Conservation (phyloP, 2,888 invertebrate genomes). For the Ormyrus labotus region DNA sequence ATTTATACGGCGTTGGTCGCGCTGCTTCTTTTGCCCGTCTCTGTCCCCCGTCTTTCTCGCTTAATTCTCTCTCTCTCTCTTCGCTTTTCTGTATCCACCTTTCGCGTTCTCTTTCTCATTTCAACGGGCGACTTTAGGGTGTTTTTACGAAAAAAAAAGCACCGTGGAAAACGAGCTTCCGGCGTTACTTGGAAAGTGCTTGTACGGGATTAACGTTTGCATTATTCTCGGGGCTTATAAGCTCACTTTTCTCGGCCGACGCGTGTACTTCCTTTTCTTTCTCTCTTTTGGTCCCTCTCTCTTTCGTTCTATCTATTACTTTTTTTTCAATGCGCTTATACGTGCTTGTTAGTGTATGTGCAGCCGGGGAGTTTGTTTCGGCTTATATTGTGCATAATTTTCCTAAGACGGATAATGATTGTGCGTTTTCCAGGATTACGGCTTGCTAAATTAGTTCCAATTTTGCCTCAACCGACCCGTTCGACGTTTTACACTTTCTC, state of each 20-base stretch:
- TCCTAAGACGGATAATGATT: slow-evolving; percentile 28
- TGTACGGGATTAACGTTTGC: slow-evolving; percentile 56
- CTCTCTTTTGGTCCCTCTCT: not conserved
- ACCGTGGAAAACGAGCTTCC: slow-evolving; percentile 45
- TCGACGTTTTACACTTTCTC: no score
- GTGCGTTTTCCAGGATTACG: slow-evolving; percentile 7
- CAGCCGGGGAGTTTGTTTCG: slow-evolving; percentile 1
- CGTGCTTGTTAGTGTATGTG: slow-evolving; percentile 39
- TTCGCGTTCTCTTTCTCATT: slow-evolving; percentile 42
- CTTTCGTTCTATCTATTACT: not conserved
- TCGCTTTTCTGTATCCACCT: slow-evolving; percentile 27
- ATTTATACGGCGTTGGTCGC: not conserved
- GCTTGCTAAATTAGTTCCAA: not conserved
- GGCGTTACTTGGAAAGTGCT: slow-evolving; percentile 50
- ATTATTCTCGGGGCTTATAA: slow-evolving; percentile 55
- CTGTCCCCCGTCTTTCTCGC: not conserved
- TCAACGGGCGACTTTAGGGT: slow-evolving; percentile 16
- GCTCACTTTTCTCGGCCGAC: slow-evolving; percentile 49
- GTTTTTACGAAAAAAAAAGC: slow-evolving; percentile 22
- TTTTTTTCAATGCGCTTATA: not conserved
- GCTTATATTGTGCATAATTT: slow-evolving; percentile 33
- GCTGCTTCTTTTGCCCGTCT: not conserved
- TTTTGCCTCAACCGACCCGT: not conserved
- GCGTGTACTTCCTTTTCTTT: slow-evolving; percentile 12
- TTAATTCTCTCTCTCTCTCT: not conserved